Evolutionary conservation across 2,113 vertebrate genomes (phyloP).

Genomic region (Naja naja): DNA sequence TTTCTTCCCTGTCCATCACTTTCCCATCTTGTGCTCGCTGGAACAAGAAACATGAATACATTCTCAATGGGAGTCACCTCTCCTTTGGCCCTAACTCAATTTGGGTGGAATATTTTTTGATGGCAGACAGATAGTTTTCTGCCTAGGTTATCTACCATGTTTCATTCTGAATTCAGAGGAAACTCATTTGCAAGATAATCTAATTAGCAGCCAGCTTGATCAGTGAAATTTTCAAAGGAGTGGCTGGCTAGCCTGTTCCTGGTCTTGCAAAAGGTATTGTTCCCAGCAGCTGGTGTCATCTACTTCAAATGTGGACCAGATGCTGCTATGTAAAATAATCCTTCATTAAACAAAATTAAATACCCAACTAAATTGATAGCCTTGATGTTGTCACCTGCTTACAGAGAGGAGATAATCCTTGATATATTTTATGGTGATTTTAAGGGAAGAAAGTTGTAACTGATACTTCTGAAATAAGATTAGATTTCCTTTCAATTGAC

Average conservation of each 20-base stretch:
- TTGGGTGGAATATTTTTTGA: rapidly evolving
- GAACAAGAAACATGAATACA: background rate
- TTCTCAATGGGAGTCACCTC: background rate
- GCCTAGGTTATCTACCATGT: background rate
- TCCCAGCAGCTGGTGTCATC: slow-evolving; percentile 12
- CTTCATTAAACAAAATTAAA: slow-evolving; percentile 16
- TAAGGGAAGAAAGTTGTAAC: background rate
- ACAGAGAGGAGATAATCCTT: background rate
- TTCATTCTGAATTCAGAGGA: background rate
- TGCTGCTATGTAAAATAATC: slow-evolving; percentile 1
- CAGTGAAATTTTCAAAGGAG: slow-evolving; percentile 46
- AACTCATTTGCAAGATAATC: slow-evolving; percentile 24
- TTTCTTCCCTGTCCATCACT: background rate
- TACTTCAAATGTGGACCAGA: slow-evolving; percentile 15
- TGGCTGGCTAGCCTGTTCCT: slow-evolving; percentile 31
- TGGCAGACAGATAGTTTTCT: slow-evolving; percentile 2
- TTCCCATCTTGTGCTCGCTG: background rate
- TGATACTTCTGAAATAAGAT: slow-evolving; percentile 36
- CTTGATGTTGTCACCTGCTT: slow-evolving; percentile 48
- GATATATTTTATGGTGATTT: background rate
- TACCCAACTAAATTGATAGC: background rate
- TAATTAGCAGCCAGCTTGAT: slow-evolving; percentile 34
- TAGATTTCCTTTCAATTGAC: slow-evolving; percentile 43
- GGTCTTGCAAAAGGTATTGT: slow-evolving; percentile 39
- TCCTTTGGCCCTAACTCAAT: background rate